A percentile compares a stretch with the other conserved stretches of the same genome.
These are phyloP conservation scores for Drosophila peninsularis DNA, from an alignment of 2,888 invertebrate species.

Conservation along the genomic window DNA sequence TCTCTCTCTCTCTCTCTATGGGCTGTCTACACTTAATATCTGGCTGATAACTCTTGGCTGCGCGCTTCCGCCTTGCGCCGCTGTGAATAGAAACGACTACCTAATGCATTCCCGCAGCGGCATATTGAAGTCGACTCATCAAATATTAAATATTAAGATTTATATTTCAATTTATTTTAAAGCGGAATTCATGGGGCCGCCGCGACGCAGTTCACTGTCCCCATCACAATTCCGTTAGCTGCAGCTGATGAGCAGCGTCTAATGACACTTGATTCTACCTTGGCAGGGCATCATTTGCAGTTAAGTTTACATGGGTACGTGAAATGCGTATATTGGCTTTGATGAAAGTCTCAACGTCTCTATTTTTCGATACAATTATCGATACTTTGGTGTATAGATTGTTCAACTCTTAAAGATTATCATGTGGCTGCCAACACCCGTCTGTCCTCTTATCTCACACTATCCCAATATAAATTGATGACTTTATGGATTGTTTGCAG, in stretches of 20 bases:
- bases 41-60: slow-evolving; percentile 38
- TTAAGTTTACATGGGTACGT: not conserved
- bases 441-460: not conserved
- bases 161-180: slow-evolving; percentile 14
- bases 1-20: not conserved
- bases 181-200: not conserved
- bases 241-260: slow-evolving; percentile 4
- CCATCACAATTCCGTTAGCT: not conserved
- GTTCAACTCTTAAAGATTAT: too few species aligned
- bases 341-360: too few species aligned
- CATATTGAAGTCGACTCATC: slow-evolving; percentile 7
- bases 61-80: slow-evolving; percentile 15
- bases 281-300: not conserved
- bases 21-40: slow-evolving; percentile 29
- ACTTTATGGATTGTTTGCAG: not conserved
- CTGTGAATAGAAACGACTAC: slow-evolving; percentile 6
- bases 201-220: not conserved
- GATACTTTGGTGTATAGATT: too few species aligned
- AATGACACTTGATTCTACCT: not conserved
- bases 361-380: too few species aligned
- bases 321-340: not conserved
- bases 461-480: not conserved
- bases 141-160: slow-evolving; percentile 7
- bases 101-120: slow-evolving; percentile 8
- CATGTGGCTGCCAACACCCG: not conserved